Base-by-base conservation (phyloP, 2,888 invertebrate species). In the Odiellus spinosus region DNA sequence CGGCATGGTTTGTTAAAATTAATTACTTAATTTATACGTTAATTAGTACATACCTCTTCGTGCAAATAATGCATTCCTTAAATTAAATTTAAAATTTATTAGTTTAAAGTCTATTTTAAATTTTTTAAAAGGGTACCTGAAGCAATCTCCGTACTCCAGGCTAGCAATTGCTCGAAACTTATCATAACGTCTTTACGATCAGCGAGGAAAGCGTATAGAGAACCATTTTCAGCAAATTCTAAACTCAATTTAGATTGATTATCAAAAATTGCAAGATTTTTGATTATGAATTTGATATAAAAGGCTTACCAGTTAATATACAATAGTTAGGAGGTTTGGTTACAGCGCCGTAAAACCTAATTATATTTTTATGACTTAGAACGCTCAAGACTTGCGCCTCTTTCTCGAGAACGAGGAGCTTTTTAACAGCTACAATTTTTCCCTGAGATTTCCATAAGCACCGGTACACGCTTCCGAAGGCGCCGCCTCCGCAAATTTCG, bases 331-430 rank as follows among this genome's bases (percentile, higher is more conserved):
- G 66, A 45, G 63, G 61, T 32, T 60, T 57, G 32, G 59, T 62
- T 3, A 67, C 66, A 38, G 66, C 66, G 14, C 68, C 68, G 59
- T 60, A 66, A 56, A 68, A 67, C 55, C 64, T 61, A 26, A 68
- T 64, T 18, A 68, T 62, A 53, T 67, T 67, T 48, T 61, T 59
- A 54, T 68, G 68, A 53, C 66, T 66, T 6, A 67, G 51, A 15
- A 60, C 55, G 58, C 64, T 66, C 17, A 68, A 51, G 8, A 67
- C 64, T 48, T 67, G 61, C 3, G 67, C 67, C 62, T 67, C 67
- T 55, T 66, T 64, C 44, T 65, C 67, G 17, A 68, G 51, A 3
- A 61, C 59, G 3, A 67, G 57, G 3, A 67, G 54, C 48, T 63
- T 63, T 50, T 68, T 68, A 8, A 67, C 65, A 42, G 68, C 68